Evolutionary conservation across 2,113 vertebrate species (phyloP).

Genomic region (Ophiodon elongatus): DNA sequence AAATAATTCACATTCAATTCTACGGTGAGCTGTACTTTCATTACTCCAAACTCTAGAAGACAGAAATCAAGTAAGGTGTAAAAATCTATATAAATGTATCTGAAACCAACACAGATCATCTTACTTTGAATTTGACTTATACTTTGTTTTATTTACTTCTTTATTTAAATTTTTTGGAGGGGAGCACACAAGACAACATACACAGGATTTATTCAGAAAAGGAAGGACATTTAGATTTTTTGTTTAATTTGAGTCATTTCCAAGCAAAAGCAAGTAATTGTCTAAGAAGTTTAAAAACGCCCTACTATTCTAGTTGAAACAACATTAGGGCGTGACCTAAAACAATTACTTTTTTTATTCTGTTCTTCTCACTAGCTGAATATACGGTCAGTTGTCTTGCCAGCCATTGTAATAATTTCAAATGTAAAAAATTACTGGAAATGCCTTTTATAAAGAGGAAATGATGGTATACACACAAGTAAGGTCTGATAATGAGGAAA

Average conservation of each 20-base stretch:
- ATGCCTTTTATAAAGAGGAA: conserved; percentile 1
- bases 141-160: neutral
- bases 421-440: conserved; percentile 2
- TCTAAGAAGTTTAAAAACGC: neutral
- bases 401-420: neutral
- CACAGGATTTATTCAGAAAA: neutral
- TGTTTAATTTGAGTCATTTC: too few species aligned
- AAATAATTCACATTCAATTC: conserved; percentile 3
- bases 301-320: neutral
- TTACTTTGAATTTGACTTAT: neutral
- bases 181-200: neutral
- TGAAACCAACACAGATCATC: neutral
- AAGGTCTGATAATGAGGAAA: neutral
- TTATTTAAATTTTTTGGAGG: neutral
- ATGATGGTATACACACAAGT: neutral
- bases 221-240: too few species aligned
- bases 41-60: neutral
- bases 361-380: conserved; percentile 1
- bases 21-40: neutral
- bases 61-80: neutral
- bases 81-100: neutral
- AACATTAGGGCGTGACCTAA: neutral
- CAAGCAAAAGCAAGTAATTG: rapidly evolving
- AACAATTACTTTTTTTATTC: neutral
- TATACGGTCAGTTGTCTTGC: neutral